Conservation (phyloP, 2,888 invertebrate genomes). For the Cabera pusaria region DNA sequence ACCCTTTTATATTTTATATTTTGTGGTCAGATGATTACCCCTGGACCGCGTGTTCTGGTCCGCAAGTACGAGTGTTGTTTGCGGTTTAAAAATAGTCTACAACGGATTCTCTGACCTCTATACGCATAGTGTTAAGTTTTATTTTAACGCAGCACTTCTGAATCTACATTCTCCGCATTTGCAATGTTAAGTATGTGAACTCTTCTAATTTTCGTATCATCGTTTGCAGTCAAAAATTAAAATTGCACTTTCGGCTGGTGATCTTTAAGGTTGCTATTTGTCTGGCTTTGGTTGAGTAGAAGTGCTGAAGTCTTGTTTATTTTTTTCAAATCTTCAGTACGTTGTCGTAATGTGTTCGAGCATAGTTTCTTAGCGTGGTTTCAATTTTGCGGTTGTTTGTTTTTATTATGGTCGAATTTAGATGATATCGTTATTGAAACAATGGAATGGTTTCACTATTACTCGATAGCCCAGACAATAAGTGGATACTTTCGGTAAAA, state of each 20-base stretch:
- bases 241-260: conserved; percentile 3
- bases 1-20: conserved; percentile 64
- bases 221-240: conserved; percentile 43
- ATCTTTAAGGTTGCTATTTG: conserved; percentile 26
- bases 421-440: conserved; percentile 9
- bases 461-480: no score
- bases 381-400: conserved; percentile 14
- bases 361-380: conserved; percentile 20
- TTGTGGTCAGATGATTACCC: conserved; percentile 63
- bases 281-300: conserved; percentile 1
- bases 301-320: conserved; percentile 18
- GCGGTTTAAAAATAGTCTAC: conserved; percentile 16
- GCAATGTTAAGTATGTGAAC: conserved; percentile 34
- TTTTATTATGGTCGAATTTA: conserved; percentile 17
- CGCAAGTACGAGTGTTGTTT: conserved; percentile 32
- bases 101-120: conserved; percentile 10
- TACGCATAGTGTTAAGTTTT: conserved; percentile 18
- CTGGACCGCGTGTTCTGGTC: conserved; percentile 47
- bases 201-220: conserved; percentile 48
- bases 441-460: no score
- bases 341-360: conserved; percentile 13
- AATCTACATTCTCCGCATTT: conserved; percentile 14
- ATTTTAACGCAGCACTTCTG: conserved; percentile 27
- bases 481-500: no score
- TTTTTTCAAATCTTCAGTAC: conserved; percentile 26